A percentile compares a stretch with the other conserved stretches of the same genome.
phyloP scores from a whole-genome alignment of 2,888 invertebrate genomes.

The Melanchra persicariae region DNA sequence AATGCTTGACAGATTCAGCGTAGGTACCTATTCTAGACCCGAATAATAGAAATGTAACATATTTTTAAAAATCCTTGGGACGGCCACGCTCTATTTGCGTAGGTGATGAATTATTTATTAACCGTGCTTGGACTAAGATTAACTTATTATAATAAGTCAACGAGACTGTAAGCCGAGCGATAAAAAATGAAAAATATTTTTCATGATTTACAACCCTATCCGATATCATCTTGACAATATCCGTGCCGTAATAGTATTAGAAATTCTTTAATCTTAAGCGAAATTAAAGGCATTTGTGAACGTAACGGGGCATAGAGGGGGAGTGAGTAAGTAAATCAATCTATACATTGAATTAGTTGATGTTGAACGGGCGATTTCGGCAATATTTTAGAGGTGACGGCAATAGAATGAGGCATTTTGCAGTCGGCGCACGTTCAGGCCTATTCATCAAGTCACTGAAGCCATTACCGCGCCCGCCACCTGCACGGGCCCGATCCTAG shows the following conservation, averaged over 20 bases:
- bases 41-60: slow-evolving; percentile 41
- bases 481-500: slow-evolving; percentile 84
- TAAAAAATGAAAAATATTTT: slow-evolving; percentile 53
- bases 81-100: slow-evolving; percentile 34
- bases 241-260: slow-evolving; percentile 68
- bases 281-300: slow-evolving; percentile 87
- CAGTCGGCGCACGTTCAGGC: slow-evolving; percentile 84
- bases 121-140: slow-evolving; percentile 45
- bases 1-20: slow-evolving; percentile 23
- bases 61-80: slow-evolving; percentile 16
- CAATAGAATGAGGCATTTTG: slow-evolving; percentile 85
- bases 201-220: slow-evolving; percentile 70
- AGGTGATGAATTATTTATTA: slow-evolving; percentile 53
- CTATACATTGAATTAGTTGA: slow-evolving; percentile 88
- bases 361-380: slow-evolving; percentile 86
- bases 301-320: slow-evolving; percentile 65
- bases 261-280: slow-evolving; percentile 78
- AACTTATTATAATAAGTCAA: slow-evolving; percentile 60
- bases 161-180: slow-evolving; percentile 57
- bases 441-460: slow-evolving; percentile 88
- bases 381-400: slow-evolving; percentile 86
- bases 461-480: slow-evolving; percentile 87
- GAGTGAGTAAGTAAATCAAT: slow-evolving; percentile 83
- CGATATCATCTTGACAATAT: slow-evolving; percentile 71
- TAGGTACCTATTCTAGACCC: slow-evolving; percentile 18